Conservation (phyloP, 2,797 vertebrate species). For the Eulemur albifrons region DNA sequence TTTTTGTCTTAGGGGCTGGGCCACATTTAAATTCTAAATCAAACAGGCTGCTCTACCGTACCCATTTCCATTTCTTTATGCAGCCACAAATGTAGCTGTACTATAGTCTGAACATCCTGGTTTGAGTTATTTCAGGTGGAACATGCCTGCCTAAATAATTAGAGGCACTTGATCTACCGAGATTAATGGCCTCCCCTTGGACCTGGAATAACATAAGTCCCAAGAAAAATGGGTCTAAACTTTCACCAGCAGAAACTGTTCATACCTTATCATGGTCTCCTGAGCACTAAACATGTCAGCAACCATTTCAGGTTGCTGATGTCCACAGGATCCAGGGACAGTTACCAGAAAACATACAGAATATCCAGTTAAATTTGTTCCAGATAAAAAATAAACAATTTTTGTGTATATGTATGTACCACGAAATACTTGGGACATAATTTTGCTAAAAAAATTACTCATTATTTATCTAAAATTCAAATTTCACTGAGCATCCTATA, state of each 20-base stretch:
- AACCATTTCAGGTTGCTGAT: neutral
- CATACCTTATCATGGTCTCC: neutral
- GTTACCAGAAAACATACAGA: neutral
- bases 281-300: neutral
- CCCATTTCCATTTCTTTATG: neutral
- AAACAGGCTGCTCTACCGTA: neutral
- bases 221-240: neutral
- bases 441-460: neutral
- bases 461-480: neutral
- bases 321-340: neutral
- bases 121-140: neutral
- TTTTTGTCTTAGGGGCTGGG: neutral
- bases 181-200: neutral
- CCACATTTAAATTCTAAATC: slow-evolving; percentile 17
- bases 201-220: neutral
- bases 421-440: neutral
- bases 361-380: neutral
- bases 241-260: neutral
- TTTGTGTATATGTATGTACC: neutral
- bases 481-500: neutral
- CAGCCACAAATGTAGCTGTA: neutral
- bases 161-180: neutral
- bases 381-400: neutral
- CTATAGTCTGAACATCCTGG: neutral
- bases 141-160: neutral